Conservation (phyloP, 64 coral and sea anemone genomes). For the Porites lutea region DNA sequence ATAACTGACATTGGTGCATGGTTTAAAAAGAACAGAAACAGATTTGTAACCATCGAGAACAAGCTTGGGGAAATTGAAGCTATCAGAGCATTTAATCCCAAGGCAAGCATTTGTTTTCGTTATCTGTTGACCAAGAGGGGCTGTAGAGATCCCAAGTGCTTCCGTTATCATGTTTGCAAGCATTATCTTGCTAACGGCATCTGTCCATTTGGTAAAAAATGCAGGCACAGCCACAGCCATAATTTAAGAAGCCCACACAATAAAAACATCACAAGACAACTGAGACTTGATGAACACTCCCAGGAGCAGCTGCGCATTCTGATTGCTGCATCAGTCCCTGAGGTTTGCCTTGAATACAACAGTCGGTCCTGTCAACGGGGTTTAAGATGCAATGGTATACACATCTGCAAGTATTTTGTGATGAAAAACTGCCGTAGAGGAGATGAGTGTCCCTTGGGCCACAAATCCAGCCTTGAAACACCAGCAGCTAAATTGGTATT, state of each 20-base stretch:
- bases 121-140: constrained; percentile 16
- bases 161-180: constrained; percentile 76
- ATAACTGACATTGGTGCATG: constrained; percentile 60
- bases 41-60: constrained; percentile 61
- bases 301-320: constrained; percentile 58
- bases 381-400: background rate
- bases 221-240: constrained; percentile 32
- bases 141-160: constrained; percentile 57
- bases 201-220: constrained; percentile 56
- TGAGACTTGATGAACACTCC: background rate
- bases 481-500: constrained; percentile 7
- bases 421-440: constrained; percentile 6
- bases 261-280: constrained; percentile 18
- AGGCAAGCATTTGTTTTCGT: constrained; percentile 66
- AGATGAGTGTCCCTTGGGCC: background rate
- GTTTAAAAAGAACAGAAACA: constrained; percentile 46
- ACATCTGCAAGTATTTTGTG: constrained; percentile 27
- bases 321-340: constrained; percentile 34
- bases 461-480: background rate
- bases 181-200: constrained; percentile 59
- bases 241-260: constrained; percentile 46
- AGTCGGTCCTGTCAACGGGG: background rate
- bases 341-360: constrained; percentile 43
- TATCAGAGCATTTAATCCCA: constrained; percentile 30
- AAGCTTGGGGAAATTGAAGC: constrained; percentile 58